Evolutionary conservation across 2,888 invertebrate species (phyloP).

Genomic region (Stenurella melanura): DNA sequence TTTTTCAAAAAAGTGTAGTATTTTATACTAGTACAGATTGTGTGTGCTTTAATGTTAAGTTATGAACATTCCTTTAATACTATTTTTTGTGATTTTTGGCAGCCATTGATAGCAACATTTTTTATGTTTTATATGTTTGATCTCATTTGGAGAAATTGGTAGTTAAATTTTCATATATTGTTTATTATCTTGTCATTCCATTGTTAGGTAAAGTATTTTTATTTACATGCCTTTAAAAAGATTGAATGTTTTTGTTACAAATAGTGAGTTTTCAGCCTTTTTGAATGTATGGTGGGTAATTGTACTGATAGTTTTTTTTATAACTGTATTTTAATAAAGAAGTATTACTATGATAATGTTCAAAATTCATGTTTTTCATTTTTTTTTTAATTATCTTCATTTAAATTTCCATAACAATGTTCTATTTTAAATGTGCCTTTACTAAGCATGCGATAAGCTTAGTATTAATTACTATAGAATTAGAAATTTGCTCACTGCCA

Average conservation of each 20-base stretch:
- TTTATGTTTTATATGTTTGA: conserved; percentile 44
- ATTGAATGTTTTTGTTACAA: neutral
- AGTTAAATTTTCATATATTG: conserved; percentile 45
- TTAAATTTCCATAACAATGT: conserved; percentile 36
- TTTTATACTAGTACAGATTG: conserved; percentile 32
- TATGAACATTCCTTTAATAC: conserved; percentile 62
- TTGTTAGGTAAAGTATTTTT: conserved; percentile 32
- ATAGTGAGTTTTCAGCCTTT: neutral
- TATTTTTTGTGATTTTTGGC: conserved; percentile 63
- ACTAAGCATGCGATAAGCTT: conserved; percentile 49
- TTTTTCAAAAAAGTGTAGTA: conserved; percentile 32
- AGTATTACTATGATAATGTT: conserved; percentile 44
- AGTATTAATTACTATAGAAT: conserved; percentile 45
- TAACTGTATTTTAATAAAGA: conserved; percentile 36
- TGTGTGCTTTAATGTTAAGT: conserved; percentile 28
- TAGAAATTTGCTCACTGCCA: conserved; percentile 58
- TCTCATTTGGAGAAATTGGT: conserved; percentile 43
- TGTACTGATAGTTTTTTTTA: conserved; percentile 32
- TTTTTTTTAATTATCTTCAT: conserved; percentile 34
- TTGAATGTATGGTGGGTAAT: conserved; percentile 5
- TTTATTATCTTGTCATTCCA: conserved; percentile 39
- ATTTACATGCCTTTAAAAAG: conserved; percentile 9
- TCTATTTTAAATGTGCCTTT: conserved; percentile 54
- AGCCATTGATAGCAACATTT: conserved; percentile 55
- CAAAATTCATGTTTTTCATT: conserved; percentile 30